Evolutionary conservation across 2,888 invertebrate species (phyloP).

Genomic region (Heliconius sara): DNA sequence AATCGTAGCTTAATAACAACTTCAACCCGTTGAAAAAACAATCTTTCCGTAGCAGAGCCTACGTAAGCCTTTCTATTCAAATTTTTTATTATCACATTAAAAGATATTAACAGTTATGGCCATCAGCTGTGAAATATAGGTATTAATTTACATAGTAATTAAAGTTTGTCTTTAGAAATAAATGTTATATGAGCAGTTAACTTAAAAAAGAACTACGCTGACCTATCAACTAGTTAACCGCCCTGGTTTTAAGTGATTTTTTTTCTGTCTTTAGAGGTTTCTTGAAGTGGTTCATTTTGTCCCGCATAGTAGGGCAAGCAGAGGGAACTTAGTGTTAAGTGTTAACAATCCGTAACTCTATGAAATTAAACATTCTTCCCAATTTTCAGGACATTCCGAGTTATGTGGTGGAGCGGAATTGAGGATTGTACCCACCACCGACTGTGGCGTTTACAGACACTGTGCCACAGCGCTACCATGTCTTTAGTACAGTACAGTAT

Average conservation of each 20-base stretch:
- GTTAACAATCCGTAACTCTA: no score
- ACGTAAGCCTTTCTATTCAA: background rate
- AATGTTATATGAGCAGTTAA: background rate
- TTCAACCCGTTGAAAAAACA: background rate
- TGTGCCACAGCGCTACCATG: no score
- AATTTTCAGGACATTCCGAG: no score
- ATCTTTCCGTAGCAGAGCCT: background rate
- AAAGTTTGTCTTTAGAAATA: slow-evolving; percentile 19
- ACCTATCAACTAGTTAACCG: background rate
- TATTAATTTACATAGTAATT: slow-evolving; percentile 26
- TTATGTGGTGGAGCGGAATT: no score
- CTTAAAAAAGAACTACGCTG: background rate
- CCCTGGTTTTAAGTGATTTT: background rate
- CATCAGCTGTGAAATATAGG: slow-evolving; percentile 24
- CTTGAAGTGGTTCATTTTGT: no score
- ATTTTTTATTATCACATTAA: slow-evolving; percentile 16
- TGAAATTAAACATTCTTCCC: no score
- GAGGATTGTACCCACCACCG: no score
- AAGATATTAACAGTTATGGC: slow-evolving; percentile 20
- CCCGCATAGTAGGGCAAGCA: no score
- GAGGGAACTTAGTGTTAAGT: no score
- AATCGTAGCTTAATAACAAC: slow-evolving; percentile 8
- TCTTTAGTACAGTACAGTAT: no score
- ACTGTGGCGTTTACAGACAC: no score
- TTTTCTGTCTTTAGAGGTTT: background rate